Evolutionary conservation across 2,888 invertebrate species (phyloP).

Genomic region (Caenorhabditis wallacei): DNA sequence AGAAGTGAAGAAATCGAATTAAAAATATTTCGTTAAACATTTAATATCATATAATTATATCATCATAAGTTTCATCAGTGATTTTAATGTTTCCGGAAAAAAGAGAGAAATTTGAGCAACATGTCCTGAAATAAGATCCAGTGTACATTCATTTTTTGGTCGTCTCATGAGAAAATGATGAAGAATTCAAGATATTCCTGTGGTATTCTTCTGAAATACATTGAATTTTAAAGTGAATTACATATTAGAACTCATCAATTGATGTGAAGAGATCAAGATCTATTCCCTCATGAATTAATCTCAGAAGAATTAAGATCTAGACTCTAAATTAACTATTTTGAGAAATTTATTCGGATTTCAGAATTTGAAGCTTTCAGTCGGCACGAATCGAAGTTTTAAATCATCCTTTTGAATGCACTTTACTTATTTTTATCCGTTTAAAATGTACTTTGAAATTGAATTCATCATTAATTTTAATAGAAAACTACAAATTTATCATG

Average conservation of each 20-base stretch:
- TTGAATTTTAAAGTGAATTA: constrained; percentile 4
- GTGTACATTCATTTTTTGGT: background rate
- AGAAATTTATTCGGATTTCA: background rate
- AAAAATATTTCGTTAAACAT: no score
- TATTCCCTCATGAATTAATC: constrained; percentile 15
- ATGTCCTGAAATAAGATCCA: constrained; percentile 17
- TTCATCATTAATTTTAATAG: background rate
- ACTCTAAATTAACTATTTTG: background rate
- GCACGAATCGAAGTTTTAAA: background rate
- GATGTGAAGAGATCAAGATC: background rate
- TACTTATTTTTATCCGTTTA: background rate
- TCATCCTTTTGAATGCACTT: background rate
- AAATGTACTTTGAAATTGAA: background rate
- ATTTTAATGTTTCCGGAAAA: constrained; percentile 1
- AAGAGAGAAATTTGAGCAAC: constrained; percentile 19
- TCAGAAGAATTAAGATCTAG: background rate
- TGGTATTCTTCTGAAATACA: constrained; percentile 7
- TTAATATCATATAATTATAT: background rate
- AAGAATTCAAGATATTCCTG: background rate
- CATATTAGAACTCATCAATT: background rate
- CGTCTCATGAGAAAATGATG: constrained; percentile 1
- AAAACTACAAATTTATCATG: background rate
- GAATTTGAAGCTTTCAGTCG: background rate
- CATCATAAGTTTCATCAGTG: background rate
- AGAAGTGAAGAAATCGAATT: no score